phyloP scores from a whole-genome alignment of 2,797 vertebrate genomes.

The Xenopus petersii region DNA sequence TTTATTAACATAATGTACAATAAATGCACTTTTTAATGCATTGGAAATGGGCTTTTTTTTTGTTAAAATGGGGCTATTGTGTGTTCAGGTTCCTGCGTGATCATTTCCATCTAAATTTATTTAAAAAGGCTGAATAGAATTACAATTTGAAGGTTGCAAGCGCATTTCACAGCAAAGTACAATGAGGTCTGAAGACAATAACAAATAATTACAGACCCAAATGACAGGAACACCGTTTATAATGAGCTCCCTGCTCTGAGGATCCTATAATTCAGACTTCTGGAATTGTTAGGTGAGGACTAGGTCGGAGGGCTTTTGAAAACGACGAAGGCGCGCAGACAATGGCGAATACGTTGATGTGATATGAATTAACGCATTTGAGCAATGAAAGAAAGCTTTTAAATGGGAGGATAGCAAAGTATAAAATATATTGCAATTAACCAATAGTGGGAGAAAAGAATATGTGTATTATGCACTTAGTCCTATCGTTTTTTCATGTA shows the following conservation, averaged over 20 bases:
- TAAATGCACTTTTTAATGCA: conserved; percentile 33
- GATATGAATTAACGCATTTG: background rate
- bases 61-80: conserved; percentile 30
- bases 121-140: conserved; percentile 13
- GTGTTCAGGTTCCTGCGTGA: background rate
- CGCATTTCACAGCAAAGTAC: conserved; percentile 21
- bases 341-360: background rate
- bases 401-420: too few species aligned
- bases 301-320: background rate
- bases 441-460: too few species aligned
- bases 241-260: conserved; percentile 8
- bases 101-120: conserved; percentile 36
- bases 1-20: conserved; percentile 33
- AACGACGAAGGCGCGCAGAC: background rate
- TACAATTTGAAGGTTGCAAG: conserved; percentile 24
- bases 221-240: background rate
- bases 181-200: conserved; percentile 33
- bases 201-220: conserved; percentile 29
- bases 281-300: background rate
- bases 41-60: conserved; percentile 13
- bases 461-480: too few species aligned
- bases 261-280: background rate
- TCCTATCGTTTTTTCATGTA: too few species aligned
- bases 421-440: too few species aligned
- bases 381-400: too few species aligned